A percentile compares a stretch with the other conserved stretches of the same genome.
These are phyloP conservation scores for Lacerta bilineata DNA, from an alignment of 2,797 vertebrate species.

Conservation along the genomic window DNA sequence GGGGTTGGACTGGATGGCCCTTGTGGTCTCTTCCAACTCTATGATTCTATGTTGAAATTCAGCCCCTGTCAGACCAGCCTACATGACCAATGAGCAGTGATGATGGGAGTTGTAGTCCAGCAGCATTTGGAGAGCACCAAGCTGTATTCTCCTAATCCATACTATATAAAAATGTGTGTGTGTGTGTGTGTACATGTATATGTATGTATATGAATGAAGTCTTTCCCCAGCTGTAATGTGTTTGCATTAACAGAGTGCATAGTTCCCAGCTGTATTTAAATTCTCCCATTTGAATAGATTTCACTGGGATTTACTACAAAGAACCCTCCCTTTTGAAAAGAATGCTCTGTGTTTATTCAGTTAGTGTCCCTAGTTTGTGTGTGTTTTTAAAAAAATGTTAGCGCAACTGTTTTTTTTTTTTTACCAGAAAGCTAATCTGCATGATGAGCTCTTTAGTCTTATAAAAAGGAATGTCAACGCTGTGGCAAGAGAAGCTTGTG, in stretches of 20 bases:
- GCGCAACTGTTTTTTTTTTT: neutral
- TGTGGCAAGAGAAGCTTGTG: conserved; percentile 9
- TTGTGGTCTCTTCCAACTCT: too few relatives aligned
- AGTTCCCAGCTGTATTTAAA: conserved; percentile 64
- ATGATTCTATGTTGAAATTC: too few relatives aligned
- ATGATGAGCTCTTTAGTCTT: conserved; percentile 4
- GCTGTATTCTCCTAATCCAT: neutral
- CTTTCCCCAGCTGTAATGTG: conserved; percentile 47
- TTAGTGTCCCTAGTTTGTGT: conserved; percentile 21
- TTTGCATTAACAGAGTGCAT: conserved; percentile 57
- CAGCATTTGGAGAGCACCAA: neutral
- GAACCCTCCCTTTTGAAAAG: conserved; percentile 16
- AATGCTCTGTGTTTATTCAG: conserved; percentile 29
- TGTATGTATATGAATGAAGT: neutral
- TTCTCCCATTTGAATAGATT: conserved; percentile 60
- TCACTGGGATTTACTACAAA: conserved; percentile 58
- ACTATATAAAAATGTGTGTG: too few relatives aligned
- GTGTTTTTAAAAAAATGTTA: conserved; percentile 21
- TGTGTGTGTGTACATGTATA: too few relatives aligned
- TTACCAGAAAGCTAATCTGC: conserved; percentile 37
- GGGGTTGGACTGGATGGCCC: too few relatives aligned
- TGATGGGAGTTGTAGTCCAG: neutral
- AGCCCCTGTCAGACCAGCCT: neutral
- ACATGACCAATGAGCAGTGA: neutral
- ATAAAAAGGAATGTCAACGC: conserved; percentile 42